Conservation (phyloP, 2,888 invertebrate genomes). For the Cheilosia urbana region DNA sequence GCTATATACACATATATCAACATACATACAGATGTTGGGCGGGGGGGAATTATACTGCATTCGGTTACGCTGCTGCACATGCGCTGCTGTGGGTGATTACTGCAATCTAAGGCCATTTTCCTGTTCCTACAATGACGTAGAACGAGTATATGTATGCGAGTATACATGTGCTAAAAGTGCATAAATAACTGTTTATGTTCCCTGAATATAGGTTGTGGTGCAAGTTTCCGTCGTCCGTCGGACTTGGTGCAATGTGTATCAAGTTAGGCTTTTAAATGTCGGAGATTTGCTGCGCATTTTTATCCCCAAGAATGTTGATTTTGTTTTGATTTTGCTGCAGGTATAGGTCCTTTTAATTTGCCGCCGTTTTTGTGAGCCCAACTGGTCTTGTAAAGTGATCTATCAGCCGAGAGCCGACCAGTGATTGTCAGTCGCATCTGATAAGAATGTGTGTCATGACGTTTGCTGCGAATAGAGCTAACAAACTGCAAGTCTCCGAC, state of each 20-base stretch:
- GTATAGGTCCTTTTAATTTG: not conserved
- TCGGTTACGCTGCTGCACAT: conserved; percentile 63
- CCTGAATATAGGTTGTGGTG: not conserved
- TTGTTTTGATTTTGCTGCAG: not conserved
- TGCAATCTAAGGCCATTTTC: conserved; percentile 9
- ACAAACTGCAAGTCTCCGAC: not conserved
- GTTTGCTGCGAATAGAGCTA: not conserved
- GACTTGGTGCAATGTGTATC: conserved; percentile 28
- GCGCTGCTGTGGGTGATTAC: conserved; percentile 65
- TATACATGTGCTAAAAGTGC: not conserved
- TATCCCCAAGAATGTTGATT: not conserved
- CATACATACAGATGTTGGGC: not conserved
- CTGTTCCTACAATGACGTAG: conserved; percentile 15
- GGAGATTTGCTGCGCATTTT: not conserved
- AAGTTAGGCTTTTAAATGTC: conserved; percentile 6
- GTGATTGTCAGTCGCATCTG: not conserved
- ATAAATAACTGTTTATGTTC: conserved; percentile 10
- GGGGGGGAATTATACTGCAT: not conserved
- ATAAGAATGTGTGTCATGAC: conserved; percentile 14
- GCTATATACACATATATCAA: too few relatives aligned
- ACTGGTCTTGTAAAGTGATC: not conserved
- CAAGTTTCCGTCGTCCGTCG: not conserved
- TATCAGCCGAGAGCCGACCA: not conserved
- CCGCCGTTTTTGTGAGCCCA: too few relatives aligned
- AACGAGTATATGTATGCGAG: not conserved